Evolutionary conservation across 2,113 vertebrate genomes (phyloP).

Genomic region (Psilopsiagon aurifrons): DNA sequence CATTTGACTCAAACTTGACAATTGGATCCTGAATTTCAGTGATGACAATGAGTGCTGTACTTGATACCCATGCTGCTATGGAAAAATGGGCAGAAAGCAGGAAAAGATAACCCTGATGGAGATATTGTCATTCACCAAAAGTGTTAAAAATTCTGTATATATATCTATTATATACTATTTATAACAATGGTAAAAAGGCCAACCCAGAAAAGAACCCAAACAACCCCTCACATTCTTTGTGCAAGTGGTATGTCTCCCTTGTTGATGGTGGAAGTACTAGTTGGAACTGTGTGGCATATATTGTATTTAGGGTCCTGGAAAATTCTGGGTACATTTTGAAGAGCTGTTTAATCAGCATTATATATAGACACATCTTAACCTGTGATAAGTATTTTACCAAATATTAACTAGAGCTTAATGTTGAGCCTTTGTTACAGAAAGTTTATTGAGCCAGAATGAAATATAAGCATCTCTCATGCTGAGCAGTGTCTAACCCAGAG

Average conservation of each 20-base stretch:
- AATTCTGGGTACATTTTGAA: neutral
- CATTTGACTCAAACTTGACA: neutral
- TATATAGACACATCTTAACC: neutral
- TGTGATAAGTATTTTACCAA: neutral
- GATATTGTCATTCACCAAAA: neutral
- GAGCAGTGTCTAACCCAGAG: neutral
- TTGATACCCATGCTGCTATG: neutral
- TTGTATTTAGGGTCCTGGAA: neutral
- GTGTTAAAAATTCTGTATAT: neutral
- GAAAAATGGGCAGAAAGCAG: neutral
- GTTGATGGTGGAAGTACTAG: neutral
- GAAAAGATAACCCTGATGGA: neutral
- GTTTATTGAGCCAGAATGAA: neutral
- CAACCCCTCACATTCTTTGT: neutral
- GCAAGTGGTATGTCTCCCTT: neutral
- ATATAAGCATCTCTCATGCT: neutral
- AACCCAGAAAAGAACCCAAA: neutral
- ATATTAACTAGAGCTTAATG: neutral
- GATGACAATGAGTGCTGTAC: neutral
- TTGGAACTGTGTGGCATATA: neutral
- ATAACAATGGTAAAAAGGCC: neutral
- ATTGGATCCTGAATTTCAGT: neutral
- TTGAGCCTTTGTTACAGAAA: neutral
- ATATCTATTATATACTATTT: neutral
- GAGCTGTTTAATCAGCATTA: neutral